These are phyloP conservation scores for Zapornia atra DNA, from an alignment of 2,113 vertebrate species.

Conservation along the genomic window DNA sequence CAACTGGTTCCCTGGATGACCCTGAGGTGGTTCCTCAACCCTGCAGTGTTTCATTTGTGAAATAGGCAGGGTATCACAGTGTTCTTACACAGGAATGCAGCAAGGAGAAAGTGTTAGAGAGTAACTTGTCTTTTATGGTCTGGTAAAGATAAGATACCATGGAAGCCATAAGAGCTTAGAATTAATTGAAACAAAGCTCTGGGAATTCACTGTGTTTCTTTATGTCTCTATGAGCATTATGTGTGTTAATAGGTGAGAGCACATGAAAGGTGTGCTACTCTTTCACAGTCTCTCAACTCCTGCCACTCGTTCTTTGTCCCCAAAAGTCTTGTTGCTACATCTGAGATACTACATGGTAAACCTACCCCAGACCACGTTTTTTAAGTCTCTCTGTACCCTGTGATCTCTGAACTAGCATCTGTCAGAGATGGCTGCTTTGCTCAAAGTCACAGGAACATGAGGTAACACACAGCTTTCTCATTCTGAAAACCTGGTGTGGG, in stretches of 20 bases:
- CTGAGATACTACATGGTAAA: not conserved
- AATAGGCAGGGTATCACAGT: not conserved
- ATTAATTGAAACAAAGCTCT: conserved; percentile 12
- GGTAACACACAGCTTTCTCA: conserved; percentile 28
- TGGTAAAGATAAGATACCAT: conserved; percentile 40
- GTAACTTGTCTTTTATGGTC: conserved; percentile 11
- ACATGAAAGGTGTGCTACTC: not conserved
- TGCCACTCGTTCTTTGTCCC: not conserved
- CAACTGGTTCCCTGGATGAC: not conserved
- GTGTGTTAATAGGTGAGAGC: not conserved
- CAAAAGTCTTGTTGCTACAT: not conserved
- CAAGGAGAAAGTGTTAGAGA: conserved; percentile 37
- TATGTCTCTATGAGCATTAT: not conserved
- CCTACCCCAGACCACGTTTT: not conserved
- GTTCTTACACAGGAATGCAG: conserved; percentile 24
- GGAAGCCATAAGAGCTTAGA: not conserved
- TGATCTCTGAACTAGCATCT: conserved; percentile 21
- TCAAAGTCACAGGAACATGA: conserved; percentile 33
- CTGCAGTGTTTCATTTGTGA: conserved; percentile 56
- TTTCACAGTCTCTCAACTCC: not conserved
- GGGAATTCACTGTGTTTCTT: not conserved
- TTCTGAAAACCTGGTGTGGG: conserved; percentile 2
- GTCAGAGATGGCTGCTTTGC: not conserved
- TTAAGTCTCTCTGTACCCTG: not conserved
- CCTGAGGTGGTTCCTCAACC: conserved; percentile 26